These are phyloP conservation scores for Uloborus plumipes DNA, from an alignment of 2,888 invertebrate genomes.

Conservation along the genomic window DNA sequence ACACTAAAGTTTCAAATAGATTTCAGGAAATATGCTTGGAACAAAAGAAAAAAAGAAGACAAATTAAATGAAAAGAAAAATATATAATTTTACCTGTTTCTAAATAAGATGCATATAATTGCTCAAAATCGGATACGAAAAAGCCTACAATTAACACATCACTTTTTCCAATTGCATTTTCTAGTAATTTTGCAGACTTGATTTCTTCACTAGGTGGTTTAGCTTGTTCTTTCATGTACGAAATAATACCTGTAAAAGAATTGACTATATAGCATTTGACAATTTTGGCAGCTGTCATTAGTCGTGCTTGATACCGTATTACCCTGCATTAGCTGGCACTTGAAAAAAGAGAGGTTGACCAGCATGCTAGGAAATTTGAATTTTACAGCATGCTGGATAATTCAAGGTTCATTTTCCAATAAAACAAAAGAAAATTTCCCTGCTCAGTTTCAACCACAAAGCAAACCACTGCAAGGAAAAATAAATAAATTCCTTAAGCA, in stretches of 20 bases:
- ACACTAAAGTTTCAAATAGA: not conserved
- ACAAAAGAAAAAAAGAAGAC: not conserved
- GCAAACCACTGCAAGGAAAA: too few relatives aligned
- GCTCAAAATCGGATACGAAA: conserved; percentile 72
- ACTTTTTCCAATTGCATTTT: conserved; percentile 71
- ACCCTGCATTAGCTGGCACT: too few relatives aligned
- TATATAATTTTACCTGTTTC: conserved; percentile 71
- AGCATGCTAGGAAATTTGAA: too few relatives aligned
- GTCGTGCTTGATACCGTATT: too few relatives aligned
- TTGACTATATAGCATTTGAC: not conserved
- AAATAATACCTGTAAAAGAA: conserved; percentile 72
- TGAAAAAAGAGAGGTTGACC: too few relatives aligned
- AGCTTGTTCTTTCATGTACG: conserved; percentile 74
- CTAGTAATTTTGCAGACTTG: conserved; percentile 70
- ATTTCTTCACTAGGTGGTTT: conserved; percentile 71
- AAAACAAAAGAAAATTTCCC: too few relatives aligned
- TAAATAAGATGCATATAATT: conserved; percentile 71
- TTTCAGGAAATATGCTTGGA: not conserved
- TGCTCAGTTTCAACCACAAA: too few relatives aligned
- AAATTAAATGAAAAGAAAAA: not conserved
- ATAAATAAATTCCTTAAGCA: too few relatives aligned
- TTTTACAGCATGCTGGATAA: too few relatives aligned
- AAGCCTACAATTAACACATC: conserved; percentile 74
- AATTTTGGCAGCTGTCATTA: too few relatives aligned
- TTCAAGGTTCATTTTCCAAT: too few relatives aligned